These are phyloP conservation scores for Pantherophis guttatus DNA, from an alignment of 2,113 vertebrate genomes.

Conservation along the genomic window DNA sequence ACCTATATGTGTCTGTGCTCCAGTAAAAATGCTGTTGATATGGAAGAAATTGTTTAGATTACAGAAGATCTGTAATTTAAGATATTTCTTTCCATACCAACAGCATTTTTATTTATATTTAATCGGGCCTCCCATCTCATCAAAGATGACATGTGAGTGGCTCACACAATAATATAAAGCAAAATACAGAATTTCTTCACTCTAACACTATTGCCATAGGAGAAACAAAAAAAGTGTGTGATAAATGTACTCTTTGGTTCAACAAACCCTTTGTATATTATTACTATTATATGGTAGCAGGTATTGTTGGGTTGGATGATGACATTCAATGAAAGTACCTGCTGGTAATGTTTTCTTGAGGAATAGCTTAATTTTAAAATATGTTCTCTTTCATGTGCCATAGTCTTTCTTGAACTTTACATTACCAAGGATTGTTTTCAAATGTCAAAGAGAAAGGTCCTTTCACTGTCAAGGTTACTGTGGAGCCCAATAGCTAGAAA, in stretches of 20 bases:
- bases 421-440: constrained; percentile 20
- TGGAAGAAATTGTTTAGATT: background rate
- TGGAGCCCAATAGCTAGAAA: constrained; percentile 5
- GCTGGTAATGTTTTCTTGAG: background rate
- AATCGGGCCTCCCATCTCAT: background rate
- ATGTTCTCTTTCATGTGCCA: background rate
- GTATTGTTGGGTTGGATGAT: background rate
- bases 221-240: background rate
- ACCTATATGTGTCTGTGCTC: background rate
- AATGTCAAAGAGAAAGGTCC: constrained; percentile 7
- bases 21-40: background rate
- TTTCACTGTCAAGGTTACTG: constrained; percentile 1
- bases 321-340: background rate
- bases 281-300: background rate
- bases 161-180: background rate
- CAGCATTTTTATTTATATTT: background rate
- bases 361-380: background rate
- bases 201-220: background rate
- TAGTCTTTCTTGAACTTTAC: constrained; percentile 18
- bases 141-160: background rate
- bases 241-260: background rate
- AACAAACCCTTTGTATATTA: background rate
- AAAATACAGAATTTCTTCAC: background rate
- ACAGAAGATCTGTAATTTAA: background rate
- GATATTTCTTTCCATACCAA: background rate